Evolutionary conservation across 1,140 invertebrate genomes (phyloP).

Genomic region (Trichonephila inaurata): DNA sequence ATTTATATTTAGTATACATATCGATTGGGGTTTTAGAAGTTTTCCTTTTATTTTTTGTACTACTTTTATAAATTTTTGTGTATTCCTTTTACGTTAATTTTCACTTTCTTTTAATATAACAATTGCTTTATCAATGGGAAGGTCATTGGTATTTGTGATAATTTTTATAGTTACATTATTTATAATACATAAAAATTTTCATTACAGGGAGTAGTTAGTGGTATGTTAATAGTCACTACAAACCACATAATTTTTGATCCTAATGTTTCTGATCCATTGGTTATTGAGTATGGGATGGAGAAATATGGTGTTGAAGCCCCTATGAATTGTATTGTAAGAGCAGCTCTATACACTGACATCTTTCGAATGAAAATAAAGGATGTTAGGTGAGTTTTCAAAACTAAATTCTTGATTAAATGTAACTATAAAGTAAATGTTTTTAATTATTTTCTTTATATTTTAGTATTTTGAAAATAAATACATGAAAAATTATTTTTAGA

Average conservation of each 20-base stretch:
- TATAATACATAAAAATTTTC: neutral
- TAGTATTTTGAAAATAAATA: too few species aligned
- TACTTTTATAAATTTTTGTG: neutral
- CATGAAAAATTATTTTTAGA: too few species aligned
- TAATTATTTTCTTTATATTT: too few species aligned
- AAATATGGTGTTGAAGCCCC: slow-evolving; percentile 97
- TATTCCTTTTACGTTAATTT: neutral
- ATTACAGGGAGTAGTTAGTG: slow-evolving; percentile 91
- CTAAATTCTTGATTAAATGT: too few species aligned
- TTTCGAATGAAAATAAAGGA: slow-evolving; percentile 92
- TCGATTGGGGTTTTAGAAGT: neutral
- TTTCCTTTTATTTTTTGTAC: neutral
- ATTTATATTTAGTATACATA: neutral
- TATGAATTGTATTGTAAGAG: slow-evolving; percentile 97
- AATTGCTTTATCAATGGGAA: neutral
- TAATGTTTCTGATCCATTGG: slow-evolving; percentile 96
- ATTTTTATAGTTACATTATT: neutral
- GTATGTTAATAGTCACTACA: slow-evolving; percentile 97
- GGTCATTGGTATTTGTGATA: neutral
- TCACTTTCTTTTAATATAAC: neutral
- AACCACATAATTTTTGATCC: slow-evolving; percentile 99
- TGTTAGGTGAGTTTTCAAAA: slow-evolving; percentile 5
- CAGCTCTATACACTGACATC: slow-evolving; percentile 98
- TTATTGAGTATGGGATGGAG: slow-evolving; percentile 97
- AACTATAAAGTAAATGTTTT: too few species aligned